Evolutionary conservation across 2,797 vertebrate genomes (phyloP).

Genomic region (Astyanax mexicanus): DNA sequence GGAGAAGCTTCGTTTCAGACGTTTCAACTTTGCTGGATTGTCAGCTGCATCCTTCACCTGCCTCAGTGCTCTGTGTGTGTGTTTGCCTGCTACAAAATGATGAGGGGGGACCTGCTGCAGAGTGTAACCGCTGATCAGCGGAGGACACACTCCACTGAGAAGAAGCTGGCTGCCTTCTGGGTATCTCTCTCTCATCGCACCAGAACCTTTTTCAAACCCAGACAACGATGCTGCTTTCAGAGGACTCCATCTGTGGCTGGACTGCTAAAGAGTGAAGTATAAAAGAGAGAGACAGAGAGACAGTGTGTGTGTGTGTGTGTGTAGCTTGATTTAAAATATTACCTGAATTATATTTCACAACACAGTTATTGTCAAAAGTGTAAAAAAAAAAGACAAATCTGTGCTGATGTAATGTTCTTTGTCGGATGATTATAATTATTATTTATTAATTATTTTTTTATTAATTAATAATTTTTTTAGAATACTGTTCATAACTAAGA

Average conservation of each 20-base stretch:
- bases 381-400: background rate
- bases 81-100: conserved; percentile 19
- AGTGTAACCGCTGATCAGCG: conserved; percentile 36
- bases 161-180: conserved; percentile 77
- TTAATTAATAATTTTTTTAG: too few species aligned
- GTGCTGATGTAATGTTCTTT: too few species aligned
- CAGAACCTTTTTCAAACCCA: conserved; percentile 70
- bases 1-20: background rate
- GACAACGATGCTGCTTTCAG: conserved; percentile 65
- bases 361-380: background rate
- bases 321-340: background rate
- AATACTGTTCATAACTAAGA: too few species aligned
- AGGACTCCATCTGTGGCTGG: conserved; percentile 68
- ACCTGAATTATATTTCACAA: too few species aligned
- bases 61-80: conserved; percentile 1
- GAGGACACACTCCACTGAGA: conserved; percentile 58
- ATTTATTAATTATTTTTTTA: too few species aligned
- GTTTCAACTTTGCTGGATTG: conserved; percentile 1
- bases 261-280: conserved; percentile 77
- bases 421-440: too few species aligned
- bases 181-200: conserved; percentile 71
- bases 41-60: conserved; percentile 26
- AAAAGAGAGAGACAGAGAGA: too few species aligned
- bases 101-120: conserved; percentile 45
- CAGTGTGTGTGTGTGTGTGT: conserved; percentile 28